Base-by-base conservation (phyloP, 2,888 invertebrate genomes). In the Sphinx pinastri region DNA sequence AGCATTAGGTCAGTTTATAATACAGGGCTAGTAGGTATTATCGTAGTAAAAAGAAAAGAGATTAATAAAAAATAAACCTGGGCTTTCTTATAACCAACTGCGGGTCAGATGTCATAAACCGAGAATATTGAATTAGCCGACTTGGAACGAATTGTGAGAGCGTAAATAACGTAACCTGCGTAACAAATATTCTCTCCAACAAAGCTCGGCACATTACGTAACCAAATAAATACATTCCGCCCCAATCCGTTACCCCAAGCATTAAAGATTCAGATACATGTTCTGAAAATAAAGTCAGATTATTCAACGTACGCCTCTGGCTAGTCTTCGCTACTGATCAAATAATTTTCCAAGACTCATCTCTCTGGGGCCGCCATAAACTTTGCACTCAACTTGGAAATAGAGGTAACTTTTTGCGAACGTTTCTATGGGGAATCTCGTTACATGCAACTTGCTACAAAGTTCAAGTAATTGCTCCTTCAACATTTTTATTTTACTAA, bases 181-280 rank as follows among this genome's bases (percentile, higher is more conserved):
- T 63, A 49, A 63, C 63, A 63, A 49, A 63, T 47, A 60, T 60
- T 47, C 14, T 47, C n/a, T 10, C 63, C 49, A 63, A 63, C 63
- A 63, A 63, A 49, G 63, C 63, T 63, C 49, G 63, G 47, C 49
- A 49, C 49, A 49, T 63, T 63, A 19, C 63, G 63, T 49, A 63
- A 63, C 19, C 19, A 49, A 63, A 47, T 49, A 58, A 58, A 58
- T 58, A 58, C 58, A 49, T 10, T 54, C 54, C 47, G 49, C 47
- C 47, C 63, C 63, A 63, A 58, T 58, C 58, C 58, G 58, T 58
- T 58, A 58, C 58, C 13, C 63, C 47, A 19, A 63, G 13, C 63
- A 63, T 63, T 63, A 63, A 63, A 63, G 63, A 63, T 63, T 63
- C 63, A 63, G 63, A 63, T 63, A 63, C 49, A 63, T 49, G 49